Base-by-base conservation (phyloP, 2,797 vertebrate genomes). In the Pteropus rufus region DNA sequence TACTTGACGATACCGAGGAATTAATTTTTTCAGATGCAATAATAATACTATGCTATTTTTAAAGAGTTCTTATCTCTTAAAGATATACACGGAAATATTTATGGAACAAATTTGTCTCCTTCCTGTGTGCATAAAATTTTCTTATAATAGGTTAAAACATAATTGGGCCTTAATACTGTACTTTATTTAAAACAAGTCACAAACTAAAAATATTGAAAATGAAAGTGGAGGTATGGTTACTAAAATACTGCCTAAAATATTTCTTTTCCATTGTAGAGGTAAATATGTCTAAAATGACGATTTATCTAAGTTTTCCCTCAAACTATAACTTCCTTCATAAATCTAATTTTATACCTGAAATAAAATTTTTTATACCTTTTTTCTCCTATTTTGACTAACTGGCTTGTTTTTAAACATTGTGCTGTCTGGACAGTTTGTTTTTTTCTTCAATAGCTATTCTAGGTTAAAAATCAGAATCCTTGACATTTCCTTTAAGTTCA, bases 191-290 rank as follows among this genome's bases (percentile, higher is more conserved):
- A 96, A 62, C 75, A 93, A 93, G 46, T 46, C 41, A 58, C 26
- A 84, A 93, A 75, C 46, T 75, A 70, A 96, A 96, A 91, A 93
- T 72, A 89, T 2, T 18, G 34, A 88, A 90, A 91, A 8, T 93
- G 84, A 84, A 96, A 90, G 31, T 79, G 31, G 14, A 88, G 64
- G 11, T 60, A 72, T 64, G 60, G 24, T 5, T 84, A 5, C 34
- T 81, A 70, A 75, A 88, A 79, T 14, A 46, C 36, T 62, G 34
- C 41, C 60, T 91, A 72, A 89, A 94, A 39, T 69, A 85, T 26
- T 67, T 75, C 21, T 65, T 96, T 97, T 84, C 76, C n/a, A 36
- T 4, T 41, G 7, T 8, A 18, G 41, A 91, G 15, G 15, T 67
- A 75, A 76, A 29, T 24, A 41, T 18, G 58, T 29, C 56, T 39